Percentiles rank a stretch among this genome's conserved stretches.
Conservation (phyloP, 2,113 vertebrate species). For the Stigmatopora argus region DNA sequence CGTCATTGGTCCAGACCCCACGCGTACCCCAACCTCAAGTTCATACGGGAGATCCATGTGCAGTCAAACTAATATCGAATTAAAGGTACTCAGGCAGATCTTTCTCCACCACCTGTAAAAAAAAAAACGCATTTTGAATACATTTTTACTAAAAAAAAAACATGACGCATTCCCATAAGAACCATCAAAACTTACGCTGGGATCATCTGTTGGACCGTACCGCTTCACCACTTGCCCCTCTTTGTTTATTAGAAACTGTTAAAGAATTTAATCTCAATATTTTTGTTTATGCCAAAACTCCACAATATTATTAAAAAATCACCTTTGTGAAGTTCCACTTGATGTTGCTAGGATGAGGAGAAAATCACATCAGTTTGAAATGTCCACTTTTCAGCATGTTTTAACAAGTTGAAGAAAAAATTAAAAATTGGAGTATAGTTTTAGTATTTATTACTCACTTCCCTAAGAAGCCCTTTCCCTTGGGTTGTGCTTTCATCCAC, state of each 20-base stretch:
- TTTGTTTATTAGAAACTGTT: slow-evolving; percentile 87
- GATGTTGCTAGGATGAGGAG: slow-evolving; percentile 74
- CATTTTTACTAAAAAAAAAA: background rate
- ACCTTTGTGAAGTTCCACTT: slow-evolving; percentile 99
- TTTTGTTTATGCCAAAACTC: background rate
- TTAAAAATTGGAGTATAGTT: too few relatives aligned
- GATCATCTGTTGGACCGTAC: slow-evolving; percentile 88
- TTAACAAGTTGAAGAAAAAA: background rate
- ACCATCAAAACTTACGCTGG: slow-evolving; percentile 62
- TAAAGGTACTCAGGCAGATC: slow-evolving; percentile 84
- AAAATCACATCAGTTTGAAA: background rate
- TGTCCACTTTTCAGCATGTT: background rate
- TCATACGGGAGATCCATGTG: slow-evolving; percentile 19
- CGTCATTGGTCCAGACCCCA: slow-evolving; percentile 75
- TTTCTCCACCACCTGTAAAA: slow-evolving; percentile 82
- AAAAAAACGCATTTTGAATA: background rate
- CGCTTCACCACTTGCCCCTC: slow-evolving; percentile 88
- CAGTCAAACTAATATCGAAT: background rate
- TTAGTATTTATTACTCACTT: slow-evolving; percentile 78
- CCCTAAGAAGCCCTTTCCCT: slow-evolving; percentile 82
- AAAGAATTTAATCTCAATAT: background rate
- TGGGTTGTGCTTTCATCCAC: slow-evolving; percentile 94
- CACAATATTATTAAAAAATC: slow-evolving; percentile 18
- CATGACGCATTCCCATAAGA: background rate
- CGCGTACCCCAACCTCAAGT: slow-evolving; percentile 29